Base-by-base conservation (phyloP, 2,797 vertebrate genomes). In the Lepus townsendii region DNA sequence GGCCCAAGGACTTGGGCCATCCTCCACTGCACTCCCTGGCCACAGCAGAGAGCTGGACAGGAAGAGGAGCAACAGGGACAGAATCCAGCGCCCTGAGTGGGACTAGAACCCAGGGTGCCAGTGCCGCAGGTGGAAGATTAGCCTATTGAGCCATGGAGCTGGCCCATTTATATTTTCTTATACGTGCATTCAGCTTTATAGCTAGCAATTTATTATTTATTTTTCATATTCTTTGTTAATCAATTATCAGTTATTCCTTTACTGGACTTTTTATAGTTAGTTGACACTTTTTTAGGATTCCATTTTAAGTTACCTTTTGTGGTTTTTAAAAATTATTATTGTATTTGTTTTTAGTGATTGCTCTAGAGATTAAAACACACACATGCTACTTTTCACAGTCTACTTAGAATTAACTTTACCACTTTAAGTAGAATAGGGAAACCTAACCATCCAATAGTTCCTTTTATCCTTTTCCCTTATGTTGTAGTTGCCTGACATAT, bases 141-240 rank as follows among this genome's bases (percentile, higher is more conserved):
- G 42, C 42, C 42, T 47, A 47, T 47, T 47, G 42, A 9, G 42
- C 42, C 42, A 47, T 8, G 42, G 42, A 8, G 42, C 42, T 7
- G 42, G 42, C 42, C 8, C 8, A 68, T 26, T 79, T 76, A 50
- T 7, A 76, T 12, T 5, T 54, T n/a, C n/a, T 76, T 38, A 35
- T 10, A 60, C 20, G 42, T 60, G 17, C 1, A 32, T 65, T 52
- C 63, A 13, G 63, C 71, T 75, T 63, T 75, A 20, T 62, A 88
- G 4, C 14, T 57, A 79, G 17, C 3, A 27, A 47, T 14, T 52
- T 71, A 24, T 26, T 57, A 50, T 20, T 62, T 75, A n/a, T 38
- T 88, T 84, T 50, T 42, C 83, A 65, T n/a, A 71, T n/a, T 83
- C 50, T 78, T 79, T n/a, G 24, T 73, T 12, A 32, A 77, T 86